A percentile compares a stretch with the other conserved stretches of the same genome.
Conservation (phyloP, 2,888 invertebrate genomes). For the Apodemia mormo region DNA sequence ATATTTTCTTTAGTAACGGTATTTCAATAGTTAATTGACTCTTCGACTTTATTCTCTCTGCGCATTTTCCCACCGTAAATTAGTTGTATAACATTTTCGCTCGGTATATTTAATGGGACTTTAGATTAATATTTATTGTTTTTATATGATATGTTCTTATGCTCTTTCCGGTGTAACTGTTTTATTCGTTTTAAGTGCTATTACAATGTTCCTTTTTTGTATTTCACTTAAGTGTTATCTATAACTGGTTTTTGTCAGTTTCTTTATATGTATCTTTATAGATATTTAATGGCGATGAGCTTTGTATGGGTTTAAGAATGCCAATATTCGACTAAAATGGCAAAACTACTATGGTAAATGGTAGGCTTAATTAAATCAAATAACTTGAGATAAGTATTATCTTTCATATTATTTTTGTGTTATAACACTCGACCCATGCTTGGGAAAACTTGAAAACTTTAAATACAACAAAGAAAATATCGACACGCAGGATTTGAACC, state of each 20-base stretch:
- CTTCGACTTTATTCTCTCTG: neutral
- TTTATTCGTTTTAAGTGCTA: neutral
- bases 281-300: neutral
- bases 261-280: neutral
- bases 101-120: neutral
- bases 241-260: neutral
- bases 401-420: neutral
- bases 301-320: neutral
- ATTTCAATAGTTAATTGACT: neutral
- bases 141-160: neutral
- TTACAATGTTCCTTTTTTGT: neutral
- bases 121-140: slow-evolving; percentile 8
- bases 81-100: neutral
- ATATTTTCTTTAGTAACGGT: neutral
- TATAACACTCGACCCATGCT: no score
- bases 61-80: neutral
- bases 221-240: neutral
- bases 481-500: no score
- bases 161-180: neutral
- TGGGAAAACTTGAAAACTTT: no score
- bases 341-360: no score
- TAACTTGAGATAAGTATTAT: neutral
- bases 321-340: neutral
- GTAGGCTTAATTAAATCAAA: neutral
- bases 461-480: no score